A percentile compares a stretch with the other conserved stretches of the same genome.
Evolutionary conservation across 2,888 invertebrate genomes (phyloP).

Genomic region (Belgica antarctica): DNA sequence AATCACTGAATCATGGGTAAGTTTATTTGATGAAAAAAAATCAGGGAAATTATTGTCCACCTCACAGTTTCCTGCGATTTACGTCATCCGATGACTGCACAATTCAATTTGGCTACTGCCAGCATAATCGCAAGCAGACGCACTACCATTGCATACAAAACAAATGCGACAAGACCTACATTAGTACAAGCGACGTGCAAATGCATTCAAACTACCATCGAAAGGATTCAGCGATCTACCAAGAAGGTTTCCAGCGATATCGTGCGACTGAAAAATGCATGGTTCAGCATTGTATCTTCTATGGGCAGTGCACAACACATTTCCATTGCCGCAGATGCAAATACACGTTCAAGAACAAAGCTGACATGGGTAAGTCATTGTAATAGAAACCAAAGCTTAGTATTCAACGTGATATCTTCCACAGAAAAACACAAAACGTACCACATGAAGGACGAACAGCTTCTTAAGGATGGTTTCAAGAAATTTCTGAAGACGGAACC

Average conservation of each 20-base stretch:
- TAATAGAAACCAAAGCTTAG: neutral
- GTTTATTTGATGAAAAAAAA: too few species aligned
- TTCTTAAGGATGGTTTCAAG: constrained; percentile 94
- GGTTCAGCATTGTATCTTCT: constrained; percentile 86
- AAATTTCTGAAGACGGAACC: constrained; percentile 97
- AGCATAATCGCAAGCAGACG: constrained; percentile 90
- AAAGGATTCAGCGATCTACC: constrained; percentile 95
- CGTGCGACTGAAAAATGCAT: constrained; percentile 95
- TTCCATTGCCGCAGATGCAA: constrained; percentile 95
- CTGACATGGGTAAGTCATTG: constrained; percentile 92
- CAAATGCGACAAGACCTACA: constrained; percentile 92
- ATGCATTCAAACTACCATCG: constrained; percentile 99
- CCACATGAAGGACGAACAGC: constrained; percentile 94
- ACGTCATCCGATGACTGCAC: constrained; percentile 94
- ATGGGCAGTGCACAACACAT: constrained; percentile 93
- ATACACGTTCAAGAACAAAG: constrained; percentile 97
- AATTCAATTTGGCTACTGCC: constrained; percentile 78
- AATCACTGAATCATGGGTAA: constrained; percentile 85
- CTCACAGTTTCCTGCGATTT: constrained; percentile 62
- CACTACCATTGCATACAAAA: constrained; percentile 97
- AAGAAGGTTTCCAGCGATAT: constrained; percentile 96
- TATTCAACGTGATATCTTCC: constrained; percentile 50
- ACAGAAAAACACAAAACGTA: constrained; percentile 98
- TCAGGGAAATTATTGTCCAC: neutral
- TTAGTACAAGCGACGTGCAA: constrained; percentile 97